These are phyloP conservation scores for Anneissia japonica DNA, from an alignment of 35 echinoderm and acorn worm species.

Conservation along the genomic window DNA sequence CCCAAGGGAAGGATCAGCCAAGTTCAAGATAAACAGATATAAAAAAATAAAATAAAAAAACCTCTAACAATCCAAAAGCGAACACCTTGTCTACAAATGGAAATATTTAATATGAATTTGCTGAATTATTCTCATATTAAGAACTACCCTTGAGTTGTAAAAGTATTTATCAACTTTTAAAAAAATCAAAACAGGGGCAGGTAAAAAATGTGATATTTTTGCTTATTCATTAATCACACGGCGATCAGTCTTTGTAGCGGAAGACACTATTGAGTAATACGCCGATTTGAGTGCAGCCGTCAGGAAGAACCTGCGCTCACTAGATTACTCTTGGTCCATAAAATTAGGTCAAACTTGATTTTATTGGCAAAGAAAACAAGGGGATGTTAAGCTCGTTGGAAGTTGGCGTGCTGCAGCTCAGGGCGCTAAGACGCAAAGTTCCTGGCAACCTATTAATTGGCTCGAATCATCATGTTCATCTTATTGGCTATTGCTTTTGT, in stretches of 20 bases:
- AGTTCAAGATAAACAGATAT: too few species aligned
- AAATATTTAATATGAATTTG: too few species aligned
- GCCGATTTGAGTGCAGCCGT: background rate
- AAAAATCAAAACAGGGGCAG: background rate
- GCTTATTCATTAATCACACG: background rate
- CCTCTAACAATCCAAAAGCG: too few species aligned
- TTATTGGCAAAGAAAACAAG: background rate
- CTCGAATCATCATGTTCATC: background rate
- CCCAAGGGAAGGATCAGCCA: too few species aligned
- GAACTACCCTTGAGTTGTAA: background rate
- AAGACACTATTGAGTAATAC: background rate
- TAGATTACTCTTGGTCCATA: background rate
- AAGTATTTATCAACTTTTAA: background rate
- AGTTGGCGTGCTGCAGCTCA: background rate
- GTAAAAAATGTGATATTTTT: background rate
- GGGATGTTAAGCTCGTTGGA: background rate
- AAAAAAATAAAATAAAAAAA: too few species aligned
- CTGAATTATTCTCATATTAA: background rate
- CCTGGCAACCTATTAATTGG: background rate
- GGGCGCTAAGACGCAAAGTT: background rate
- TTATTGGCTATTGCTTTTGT: background rate
- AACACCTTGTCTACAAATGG: too few species aligned
- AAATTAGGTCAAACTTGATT: background rate
- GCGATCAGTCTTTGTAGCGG: background rate
- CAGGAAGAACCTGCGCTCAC: background rate